phyloP scores from a whole-genome alignment of 2,888 invertebrate genomes.

The Anticlea derivata region DNA sequence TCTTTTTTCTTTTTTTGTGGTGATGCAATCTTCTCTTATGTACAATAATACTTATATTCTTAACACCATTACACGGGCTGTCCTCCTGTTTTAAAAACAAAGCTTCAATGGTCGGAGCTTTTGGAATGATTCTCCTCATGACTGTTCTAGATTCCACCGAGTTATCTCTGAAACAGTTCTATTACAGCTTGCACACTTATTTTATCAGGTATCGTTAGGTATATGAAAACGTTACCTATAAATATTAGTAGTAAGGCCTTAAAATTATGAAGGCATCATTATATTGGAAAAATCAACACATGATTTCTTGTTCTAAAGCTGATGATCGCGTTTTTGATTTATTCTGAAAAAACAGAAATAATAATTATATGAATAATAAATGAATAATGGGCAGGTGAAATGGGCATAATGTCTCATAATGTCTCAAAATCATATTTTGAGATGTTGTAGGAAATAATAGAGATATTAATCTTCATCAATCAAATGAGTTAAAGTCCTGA shows the following conservation, averaged over 20 bases:
- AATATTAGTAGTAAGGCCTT: neutral
- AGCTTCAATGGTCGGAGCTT: conserved; percentile 10
- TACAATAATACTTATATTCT: conserved; percentile 33
- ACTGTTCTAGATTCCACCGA: neutral
- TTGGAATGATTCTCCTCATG: conserved; percentile 7
- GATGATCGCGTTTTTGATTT: neutral
- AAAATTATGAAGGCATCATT: neutral
- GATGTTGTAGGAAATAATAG: too few species aligned
- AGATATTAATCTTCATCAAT: too few species aligned
- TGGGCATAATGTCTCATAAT: too few species aligned
- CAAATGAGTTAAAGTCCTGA: too few species aligned
- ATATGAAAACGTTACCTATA: too few species aligned
- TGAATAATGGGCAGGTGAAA: too few species aligned
- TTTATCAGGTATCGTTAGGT: too few species aligned
- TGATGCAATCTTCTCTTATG: conserved; percentile 29
- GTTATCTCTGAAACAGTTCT: too few species aligned
- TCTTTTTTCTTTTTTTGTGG: conserved; percentile 32
- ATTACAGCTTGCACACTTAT: too few species aligned
- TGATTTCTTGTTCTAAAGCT: neutral
- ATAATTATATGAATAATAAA: too few species aligned
- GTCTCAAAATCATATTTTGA: too few species aligned
- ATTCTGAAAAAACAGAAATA: neutral
- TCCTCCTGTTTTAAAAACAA: conserved; percentile 20
- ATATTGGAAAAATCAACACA: neutral
- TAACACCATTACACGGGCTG: conserved; percentile 16